These are phyloP conservation scores for Montipora capricornis DNA, from an alignment of 64 coral and sea anemone genomes.

Conservation along the genomic window DNA sequence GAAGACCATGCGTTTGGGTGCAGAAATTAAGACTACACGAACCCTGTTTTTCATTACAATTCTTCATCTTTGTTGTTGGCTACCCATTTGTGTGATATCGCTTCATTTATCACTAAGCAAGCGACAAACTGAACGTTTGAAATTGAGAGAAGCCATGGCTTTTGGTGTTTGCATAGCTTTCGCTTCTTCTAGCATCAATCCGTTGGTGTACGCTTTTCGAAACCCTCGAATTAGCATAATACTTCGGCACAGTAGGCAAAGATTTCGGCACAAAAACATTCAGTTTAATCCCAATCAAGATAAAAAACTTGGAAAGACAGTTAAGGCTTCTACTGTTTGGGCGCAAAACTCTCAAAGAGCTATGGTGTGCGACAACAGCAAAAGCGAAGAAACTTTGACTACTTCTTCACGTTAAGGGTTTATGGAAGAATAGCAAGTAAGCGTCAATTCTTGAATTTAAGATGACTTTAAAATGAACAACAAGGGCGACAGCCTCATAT, in stretches of 20 bases:
- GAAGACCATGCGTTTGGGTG: slow-evolving; percentile 69
- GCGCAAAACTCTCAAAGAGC: not conserved
- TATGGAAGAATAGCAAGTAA: no score
- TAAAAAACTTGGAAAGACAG: not conserved
- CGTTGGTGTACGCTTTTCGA: slow-evolving; percentile 52
- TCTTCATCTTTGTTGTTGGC: slow-evolving; percentile 71
- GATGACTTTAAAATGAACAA: no score
- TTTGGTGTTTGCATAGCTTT: slow-evolving; percentile 49
- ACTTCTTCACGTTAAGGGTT: not conserved
- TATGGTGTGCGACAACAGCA: not conserved
- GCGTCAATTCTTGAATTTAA: no score
- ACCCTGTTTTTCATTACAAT: slow-evolving; percentile 71
- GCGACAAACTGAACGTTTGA: not conserved
- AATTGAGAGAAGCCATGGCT: not conserved
- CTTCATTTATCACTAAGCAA: not conserved
- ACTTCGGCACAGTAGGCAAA: not conserved
- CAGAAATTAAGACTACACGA: slow-evolving; percentile 76
- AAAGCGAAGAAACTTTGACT: slow-evolving; percentile 31
- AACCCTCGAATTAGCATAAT: slow-evolving; percentile 67
- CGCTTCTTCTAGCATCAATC: slow-evolving; percentile 29
- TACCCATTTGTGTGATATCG: slow-evolving; percentile 58
- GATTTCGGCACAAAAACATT: slow-evolving; percentile 18
- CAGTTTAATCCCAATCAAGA: slow-evolving; percentile 14
- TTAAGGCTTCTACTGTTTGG: not conserved
- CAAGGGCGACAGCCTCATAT: no score